phyloP scores from a whole-genome alignment of 2,113 vertebrate genomes.

The Protobothrops mucrosquamatus region DNA sequence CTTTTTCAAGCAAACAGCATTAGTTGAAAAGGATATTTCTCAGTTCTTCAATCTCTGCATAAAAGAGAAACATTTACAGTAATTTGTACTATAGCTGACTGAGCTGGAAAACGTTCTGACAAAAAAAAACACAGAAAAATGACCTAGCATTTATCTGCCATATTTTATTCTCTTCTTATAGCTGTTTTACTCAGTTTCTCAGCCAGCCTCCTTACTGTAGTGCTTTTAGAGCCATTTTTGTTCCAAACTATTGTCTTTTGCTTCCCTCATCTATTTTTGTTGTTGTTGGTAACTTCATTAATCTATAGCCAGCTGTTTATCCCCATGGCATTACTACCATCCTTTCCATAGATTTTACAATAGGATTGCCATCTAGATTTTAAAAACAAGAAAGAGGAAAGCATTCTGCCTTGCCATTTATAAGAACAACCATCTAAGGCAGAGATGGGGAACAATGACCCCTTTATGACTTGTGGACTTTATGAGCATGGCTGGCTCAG shows the following conservation, averaged over 20 bases:
- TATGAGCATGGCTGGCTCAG: not conserved
- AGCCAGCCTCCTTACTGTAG: not conserved
- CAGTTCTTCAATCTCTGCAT: not conserved
- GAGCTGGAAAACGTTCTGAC: not conserved
- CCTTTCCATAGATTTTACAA: not conserved
- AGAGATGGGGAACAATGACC: not conserved
- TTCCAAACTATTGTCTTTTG: not conserved
- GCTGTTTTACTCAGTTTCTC: not conserved
- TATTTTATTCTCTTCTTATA: not conserved
- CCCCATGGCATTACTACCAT: not conserved
- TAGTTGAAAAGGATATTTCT: not conserved
- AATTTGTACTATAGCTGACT: not conserved
- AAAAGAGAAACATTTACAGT: not conserved
- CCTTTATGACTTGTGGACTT: not conserved
- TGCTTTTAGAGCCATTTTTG: not conserved
- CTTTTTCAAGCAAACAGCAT: not conserved
- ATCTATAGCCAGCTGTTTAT: not conserved
- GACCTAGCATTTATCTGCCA: not conserved
- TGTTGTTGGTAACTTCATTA: not conserved
- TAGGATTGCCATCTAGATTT: not conserved
- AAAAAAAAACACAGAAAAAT: not conserved
- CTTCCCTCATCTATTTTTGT: not conserved
- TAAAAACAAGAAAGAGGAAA: not conserved
- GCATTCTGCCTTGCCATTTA: conserved; percentile 4
- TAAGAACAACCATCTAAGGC: conserved; percentile 12